Conservation (phyloP, 2,797 vertebrate genomes). For the Crypturellus tataupa region DNA sequence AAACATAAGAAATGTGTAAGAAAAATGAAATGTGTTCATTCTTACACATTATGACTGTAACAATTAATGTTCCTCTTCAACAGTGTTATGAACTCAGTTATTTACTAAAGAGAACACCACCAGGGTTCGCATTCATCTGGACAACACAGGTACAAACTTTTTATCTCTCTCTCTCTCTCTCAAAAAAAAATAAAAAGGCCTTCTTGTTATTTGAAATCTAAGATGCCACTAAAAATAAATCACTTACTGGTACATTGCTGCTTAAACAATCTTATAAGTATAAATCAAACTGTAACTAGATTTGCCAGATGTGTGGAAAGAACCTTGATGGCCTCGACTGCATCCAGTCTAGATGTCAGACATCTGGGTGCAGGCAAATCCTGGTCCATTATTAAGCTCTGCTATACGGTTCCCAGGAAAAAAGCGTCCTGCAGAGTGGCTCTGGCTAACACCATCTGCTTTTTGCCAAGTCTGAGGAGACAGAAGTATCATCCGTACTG, state of each 20-base stretch:
- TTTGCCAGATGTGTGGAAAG: constrained; percentile 44
- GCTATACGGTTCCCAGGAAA: constrained; percentile 11
- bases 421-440: not conserved
- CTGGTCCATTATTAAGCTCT: constrained; percentile 26
- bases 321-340: constrained; percentile 32
- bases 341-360: constrained; percentile 38
- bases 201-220: not conserved
- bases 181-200: not conserved
- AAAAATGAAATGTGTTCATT: no score
- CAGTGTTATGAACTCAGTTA: not conserved
- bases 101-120: not conserved
- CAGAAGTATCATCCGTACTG: not conserved
- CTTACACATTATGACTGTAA: not conserved
- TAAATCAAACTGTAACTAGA: not conserved
- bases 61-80: not conserved
- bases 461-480: not conserved
- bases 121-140: not conserved
- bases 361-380: constrained; percentile 10
- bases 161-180: no score
- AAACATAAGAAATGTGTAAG: not conserved
- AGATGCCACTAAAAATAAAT: constrained; percentile 28
- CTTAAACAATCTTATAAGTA: constrained; percentile 27
- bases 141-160: not conserved
- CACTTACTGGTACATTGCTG: not conserved
- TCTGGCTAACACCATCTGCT: not conserved